These are phyloP conservation scores for Anguilla rostrata DNA, from an alignment of 2,113 vertebrate species.

Conservation along the genomic window DNA sequence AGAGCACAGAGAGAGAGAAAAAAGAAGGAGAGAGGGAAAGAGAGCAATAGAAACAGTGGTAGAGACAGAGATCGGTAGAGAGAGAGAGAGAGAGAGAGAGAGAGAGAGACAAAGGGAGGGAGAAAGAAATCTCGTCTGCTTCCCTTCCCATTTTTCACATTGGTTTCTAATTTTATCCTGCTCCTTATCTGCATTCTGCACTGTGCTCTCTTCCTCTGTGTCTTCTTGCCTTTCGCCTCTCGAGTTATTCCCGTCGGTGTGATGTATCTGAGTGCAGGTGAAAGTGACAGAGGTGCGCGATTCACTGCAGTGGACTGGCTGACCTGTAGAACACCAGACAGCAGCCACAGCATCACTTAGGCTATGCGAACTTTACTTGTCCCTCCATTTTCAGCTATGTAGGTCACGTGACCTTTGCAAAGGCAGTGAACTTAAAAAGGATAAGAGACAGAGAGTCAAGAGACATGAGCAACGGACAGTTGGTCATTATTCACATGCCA, in stretches of 20 bases:
- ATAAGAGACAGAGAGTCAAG: no score
- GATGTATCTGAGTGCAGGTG: neutral
- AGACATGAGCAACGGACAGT: neutral
- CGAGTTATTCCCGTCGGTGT: neutral
- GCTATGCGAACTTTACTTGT: neutral
- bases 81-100: neutral
- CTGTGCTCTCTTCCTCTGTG: conserved; percentile 1
- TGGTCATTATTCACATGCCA: neutral
- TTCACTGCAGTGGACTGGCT: neutral
- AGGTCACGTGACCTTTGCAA: neutral
- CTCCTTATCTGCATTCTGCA: conserved; percentile 28
- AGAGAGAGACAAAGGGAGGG: neutral
- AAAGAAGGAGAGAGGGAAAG: neutral
- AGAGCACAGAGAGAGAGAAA: neutral
- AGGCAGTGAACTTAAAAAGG: neutral
- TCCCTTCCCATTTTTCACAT: conserved; percentile 31
- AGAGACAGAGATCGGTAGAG: neutral
- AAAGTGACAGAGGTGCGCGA: neutral
- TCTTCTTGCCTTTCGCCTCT: neutral
- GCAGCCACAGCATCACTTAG: neutral
- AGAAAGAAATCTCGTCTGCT: conserved; percentile 11
- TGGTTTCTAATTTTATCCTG: conserved; percentile 34
- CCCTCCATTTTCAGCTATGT: neutral
- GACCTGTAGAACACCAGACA: neutral
- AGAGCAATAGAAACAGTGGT: no score